phyloP scores from a whole-genome alignment of 2,797 vertebrate species.

The Phaenicophaeus curvirostris region DNA sequence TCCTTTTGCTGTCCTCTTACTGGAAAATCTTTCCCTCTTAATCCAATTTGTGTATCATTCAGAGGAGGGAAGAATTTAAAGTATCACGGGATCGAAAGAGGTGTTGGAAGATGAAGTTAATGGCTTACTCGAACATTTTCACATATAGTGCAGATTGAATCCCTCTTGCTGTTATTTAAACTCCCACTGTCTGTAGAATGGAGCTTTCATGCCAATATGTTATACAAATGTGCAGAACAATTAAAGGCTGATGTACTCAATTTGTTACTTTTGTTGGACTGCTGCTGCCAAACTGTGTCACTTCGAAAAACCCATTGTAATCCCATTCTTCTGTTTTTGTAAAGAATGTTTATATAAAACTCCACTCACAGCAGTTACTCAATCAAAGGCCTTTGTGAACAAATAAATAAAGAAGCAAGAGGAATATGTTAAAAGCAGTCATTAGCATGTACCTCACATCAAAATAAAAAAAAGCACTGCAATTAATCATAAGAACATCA shows the following conservation, averaged over 20 bases:
- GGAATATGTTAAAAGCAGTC: not conserved
- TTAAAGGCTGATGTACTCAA: not conserved
- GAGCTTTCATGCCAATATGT: not conserved
- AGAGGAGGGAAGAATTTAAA: not conserved
- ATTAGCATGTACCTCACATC: not conserved
- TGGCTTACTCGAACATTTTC: not conserved
- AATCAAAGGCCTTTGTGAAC: not conserved
- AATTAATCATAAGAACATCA: conserved; percentile 17
- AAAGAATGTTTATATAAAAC: not conserved
- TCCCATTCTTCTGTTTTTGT: not conserved
- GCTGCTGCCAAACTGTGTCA: not conserved
- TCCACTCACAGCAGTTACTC: not conserved
- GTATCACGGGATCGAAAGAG: not conserved
- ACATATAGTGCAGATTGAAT: not conserved
- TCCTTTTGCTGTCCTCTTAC: not conserved
- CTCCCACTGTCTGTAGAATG: not conserved
- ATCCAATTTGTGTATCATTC: not conserved
- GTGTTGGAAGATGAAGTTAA: not conserved
- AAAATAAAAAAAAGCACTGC: conserved; percentile 5
- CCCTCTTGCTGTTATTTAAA: not conserved
- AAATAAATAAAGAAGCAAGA: conserved; percentile 13
- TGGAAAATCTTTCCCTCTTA: not conserved
- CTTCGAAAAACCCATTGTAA: not conserved
- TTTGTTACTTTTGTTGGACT: not conserved
- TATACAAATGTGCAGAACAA: not conserved